These are phyloP conservation scores for Globodera rostochiensis DNA, from an alignment of 1,140 invertebrate genomes.

Conservation along the genomic window DNA sequence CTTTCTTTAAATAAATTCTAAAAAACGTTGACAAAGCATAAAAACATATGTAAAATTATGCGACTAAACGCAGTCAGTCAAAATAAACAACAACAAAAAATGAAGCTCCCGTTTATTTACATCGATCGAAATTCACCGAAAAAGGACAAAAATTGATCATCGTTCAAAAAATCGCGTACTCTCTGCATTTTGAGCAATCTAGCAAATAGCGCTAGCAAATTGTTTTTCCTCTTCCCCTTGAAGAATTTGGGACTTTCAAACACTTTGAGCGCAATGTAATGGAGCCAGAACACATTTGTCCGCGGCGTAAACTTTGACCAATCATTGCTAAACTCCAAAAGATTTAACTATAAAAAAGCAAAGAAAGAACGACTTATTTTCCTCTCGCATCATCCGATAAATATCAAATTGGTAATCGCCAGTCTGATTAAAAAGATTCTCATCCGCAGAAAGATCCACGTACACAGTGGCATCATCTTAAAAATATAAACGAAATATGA, in stretches of 20 bases:
- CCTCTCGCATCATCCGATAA: background rate
- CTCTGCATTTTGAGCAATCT: background rate
- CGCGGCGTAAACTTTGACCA: background rate
- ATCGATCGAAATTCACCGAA: background rate
- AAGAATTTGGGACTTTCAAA: background rate
- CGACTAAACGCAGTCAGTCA: background rate
- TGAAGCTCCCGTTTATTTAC: background rate
- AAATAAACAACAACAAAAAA: background rate
- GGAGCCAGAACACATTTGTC: constrained; percentile 7
- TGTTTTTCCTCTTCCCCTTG: background rate
- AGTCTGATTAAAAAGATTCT: background rate
- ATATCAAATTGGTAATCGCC: constrained; percentile 13
- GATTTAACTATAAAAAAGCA: background rate
- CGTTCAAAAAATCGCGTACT: background rate
- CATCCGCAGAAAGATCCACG: background rate
- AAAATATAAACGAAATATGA: background rate
- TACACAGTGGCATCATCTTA: background rate
- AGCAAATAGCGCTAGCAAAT: background rate
- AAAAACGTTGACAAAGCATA: background rate
- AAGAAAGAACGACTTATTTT: background rate
- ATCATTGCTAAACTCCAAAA: background rate
- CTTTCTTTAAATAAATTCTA: background rate
- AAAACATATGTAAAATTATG: background rate
- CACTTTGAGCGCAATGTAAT: background rate
- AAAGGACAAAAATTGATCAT: background rate